phyloP scores from a whole-genome alignment of 1,140 invertebrate species.

The Psilanteris sp. region DNA sequence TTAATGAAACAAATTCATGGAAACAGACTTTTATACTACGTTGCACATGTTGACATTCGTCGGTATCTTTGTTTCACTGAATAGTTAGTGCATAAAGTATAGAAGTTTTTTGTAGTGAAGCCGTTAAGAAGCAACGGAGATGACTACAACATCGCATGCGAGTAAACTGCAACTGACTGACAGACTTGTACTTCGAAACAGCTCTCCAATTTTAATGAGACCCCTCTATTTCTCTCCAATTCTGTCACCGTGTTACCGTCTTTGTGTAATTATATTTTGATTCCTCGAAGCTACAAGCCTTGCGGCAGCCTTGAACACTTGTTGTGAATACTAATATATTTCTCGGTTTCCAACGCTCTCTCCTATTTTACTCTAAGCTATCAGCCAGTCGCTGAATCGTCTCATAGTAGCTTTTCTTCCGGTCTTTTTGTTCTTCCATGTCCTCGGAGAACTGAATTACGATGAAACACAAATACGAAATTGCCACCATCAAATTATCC shows the following conservation, averaged over 20 bases:
- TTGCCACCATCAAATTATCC: slow-evolving; percentile 57
- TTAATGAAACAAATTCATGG: slow-evolving; percentile 30
- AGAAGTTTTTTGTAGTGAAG: slow-evolving; percentile 64
- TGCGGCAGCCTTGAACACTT: slow-evolving; percentile 63
- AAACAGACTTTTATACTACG: slow-evolving; percentile 4
- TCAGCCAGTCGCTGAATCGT: slow-evolving; percentile 55
- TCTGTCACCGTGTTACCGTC: slow-evolving; percentile 76
- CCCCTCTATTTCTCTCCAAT: slow-evolving; percentile 76
- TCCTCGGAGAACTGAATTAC: slow-evolving; percentile 52
- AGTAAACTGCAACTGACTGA: slow-evolving; percentile 74
- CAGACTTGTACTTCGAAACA: slow-evolving; percentile 78
- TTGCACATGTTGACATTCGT: slow-evolving; percentile 11
- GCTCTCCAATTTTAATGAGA: slow-evolving; percentile 80
- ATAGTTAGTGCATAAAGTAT: slow-evolving; percentile 51
- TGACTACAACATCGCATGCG: slow-evolving; percentile 42
- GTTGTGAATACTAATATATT: slow-evolving; percentile 73
- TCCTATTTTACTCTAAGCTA: slow-evolving; percentile 53
- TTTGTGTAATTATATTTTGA: slow-evolving; percentile 81
- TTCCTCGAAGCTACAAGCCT: slow-evolving; percentile 71
- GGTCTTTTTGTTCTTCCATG: slow-evolving; percentile 45
- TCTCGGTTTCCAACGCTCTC: slow-evolving; percentile 48
- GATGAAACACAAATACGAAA: slow-evolving; percentile 59
- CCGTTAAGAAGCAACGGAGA: slow-evolving; percentile 50
- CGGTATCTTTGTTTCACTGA: slow-evolving; percentile 45
- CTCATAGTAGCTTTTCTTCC: slow-evolving; percentile 54